Percentiles rank a stretch among this genome's conserved stretches.
phyloP scores from a whole-genome alignment of 2,113 vertebrate species.

The Myotis yumanensis region DNA sequence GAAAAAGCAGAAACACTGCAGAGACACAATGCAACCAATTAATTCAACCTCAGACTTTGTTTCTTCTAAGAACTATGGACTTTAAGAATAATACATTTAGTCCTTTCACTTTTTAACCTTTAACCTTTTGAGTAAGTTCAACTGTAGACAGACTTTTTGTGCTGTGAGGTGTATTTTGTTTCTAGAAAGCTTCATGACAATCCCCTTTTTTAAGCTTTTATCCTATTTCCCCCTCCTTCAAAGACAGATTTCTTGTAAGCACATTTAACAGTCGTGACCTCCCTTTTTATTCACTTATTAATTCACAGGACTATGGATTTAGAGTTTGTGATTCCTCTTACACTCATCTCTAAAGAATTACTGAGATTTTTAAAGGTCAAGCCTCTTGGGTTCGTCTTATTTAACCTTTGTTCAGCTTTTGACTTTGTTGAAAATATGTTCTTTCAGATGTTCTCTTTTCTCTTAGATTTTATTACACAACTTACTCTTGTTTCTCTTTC shows the following conservation, averaged over 20 bases:
- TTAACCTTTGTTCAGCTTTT: background rate
- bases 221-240: background rate
- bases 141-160: background rate
- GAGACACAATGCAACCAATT: background rate
- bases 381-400: background rate
- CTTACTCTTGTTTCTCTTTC: background rate
- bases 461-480: background rate
- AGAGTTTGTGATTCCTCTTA: background rate
- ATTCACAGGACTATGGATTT: background rate
- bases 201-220: background rate
- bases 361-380: background rate
- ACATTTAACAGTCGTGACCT: background rate
- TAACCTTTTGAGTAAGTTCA: background rate
- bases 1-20: conserved; percentile 5
- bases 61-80: background rate
- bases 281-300: background rate
- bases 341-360: background rate
- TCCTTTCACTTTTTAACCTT: background rate
- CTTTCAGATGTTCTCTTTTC: background rate
- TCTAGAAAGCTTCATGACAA: background rate
- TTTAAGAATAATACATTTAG: background rate
- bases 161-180: background rate
- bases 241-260: background rate
- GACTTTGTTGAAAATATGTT: conserved; percentile 9
- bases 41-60: background rate